Evolutionary conservation across 2,113 vertebrate genomes (phyloP), one percentile per base, ranked within the genome.

Genomic region (Platichthys flesus): DNA sequence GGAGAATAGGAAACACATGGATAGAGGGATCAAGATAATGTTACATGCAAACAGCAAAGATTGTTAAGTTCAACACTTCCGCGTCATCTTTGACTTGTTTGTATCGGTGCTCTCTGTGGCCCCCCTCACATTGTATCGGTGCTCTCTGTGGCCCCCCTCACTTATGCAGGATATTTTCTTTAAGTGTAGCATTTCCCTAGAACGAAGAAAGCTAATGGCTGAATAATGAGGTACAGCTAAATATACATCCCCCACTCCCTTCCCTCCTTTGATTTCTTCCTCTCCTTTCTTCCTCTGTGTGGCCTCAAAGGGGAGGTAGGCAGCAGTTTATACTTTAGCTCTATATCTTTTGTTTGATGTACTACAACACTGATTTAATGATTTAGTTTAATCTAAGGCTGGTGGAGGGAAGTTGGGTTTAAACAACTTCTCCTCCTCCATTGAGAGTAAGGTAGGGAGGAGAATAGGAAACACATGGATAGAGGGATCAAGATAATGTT

Each of bases 211-310:
- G 75, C 85, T 90, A 90, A 88, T 90, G 80, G 82, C 83, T 84
- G 78, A 88, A 87, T 88, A 88, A 88, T 90, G 81, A 88, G 79
- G 78, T 85, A 83, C 74, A 75, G 73, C 74, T 64, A 71, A 82
- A 55, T 85, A 76, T 62, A 68, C 74, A 54, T 16, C 67, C 72
- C 76, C 58, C 67, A 21, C 23, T 26, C 42, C 8, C 45, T 4
- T 3, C 8, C 9, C 23, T 6, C 28, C 40, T 24, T 45, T 51
- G 28, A 21, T 59, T 16, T 58, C 65, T 67, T 10, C 31, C 40
- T 42, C 40, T 68, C 42, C 54, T 59, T 16, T 57, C 65, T 67
- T 10, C 31, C 47, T 42, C 40, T 68, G 51, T 9, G 40, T 49
- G 59, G 72, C 71, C 81, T 83, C 9, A 3, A n/a, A 63, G 5